Evolutionary conservation across 2,888 invertebrate genomes (phyloP), one percentile per base, ranked within the genome.

Genomic region (Strigamia maritima): DNA sequence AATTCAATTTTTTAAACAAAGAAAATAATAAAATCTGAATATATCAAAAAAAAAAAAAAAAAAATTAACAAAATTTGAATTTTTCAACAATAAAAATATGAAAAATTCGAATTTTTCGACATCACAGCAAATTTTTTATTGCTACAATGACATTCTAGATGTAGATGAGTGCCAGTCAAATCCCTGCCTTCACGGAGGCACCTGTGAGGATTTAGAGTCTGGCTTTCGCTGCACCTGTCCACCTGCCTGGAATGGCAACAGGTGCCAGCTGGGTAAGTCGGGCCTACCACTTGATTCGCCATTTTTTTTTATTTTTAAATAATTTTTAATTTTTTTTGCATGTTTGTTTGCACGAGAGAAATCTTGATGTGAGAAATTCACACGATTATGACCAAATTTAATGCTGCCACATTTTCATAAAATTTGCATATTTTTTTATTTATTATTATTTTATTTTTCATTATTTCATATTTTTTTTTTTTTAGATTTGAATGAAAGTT

Each of bases 101-200:
- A 74, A 74, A 19, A 74, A 16, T 75, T 10, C n/a, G n/a, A 24
- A 65, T 8, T 35, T 10, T n/a, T n/a, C n/a, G n/a, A n/a, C n/a
- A n/a, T n/a, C n/a, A n/a, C n/a, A n/a, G n/a, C n/a, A n/a, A n/a
- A 7, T 10, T 54, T 54, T 54, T 54, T 54, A 54, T 80, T 31
- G 22, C 35, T 75, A 70, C 28, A 74, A 65, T 79, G 76, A 12
- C 49, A 82, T 83, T 19, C 19, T 54, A 87, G 86, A 86, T 81
- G 83, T 86, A 4, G 84, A 87, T 81, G 86, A 86, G 80, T 87
- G 87, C 81, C 81, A 81, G 24, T 84, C 86, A 0, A 83, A 83
- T 79, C 86, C 86, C 0, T 87, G 87, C 82, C 82, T 83, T 26
- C 84, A 87, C 82, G 84, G 84, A 6, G 87, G 86, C 12, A 85